Evolutionary conservation across 1,140 invertebrate species (phyloP).

Genomic region (Aphaenogaster ashmeadi): DNA sequence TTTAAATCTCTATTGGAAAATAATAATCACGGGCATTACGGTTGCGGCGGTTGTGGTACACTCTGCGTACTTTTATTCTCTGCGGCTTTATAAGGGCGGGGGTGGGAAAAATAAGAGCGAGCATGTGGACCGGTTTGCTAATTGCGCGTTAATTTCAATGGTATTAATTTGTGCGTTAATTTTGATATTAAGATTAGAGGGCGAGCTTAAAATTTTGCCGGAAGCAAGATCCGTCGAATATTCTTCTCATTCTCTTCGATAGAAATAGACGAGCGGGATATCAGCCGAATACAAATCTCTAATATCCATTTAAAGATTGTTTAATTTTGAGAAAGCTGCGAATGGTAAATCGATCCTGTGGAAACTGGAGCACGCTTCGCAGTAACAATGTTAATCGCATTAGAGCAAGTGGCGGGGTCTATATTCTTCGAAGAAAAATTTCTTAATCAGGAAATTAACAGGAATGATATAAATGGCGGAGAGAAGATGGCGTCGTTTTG

Average conservation of each 20-base stretch:
- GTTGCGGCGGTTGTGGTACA: slow-evolving; percentile 3
- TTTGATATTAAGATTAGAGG: not conserved
- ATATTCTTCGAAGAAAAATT: slow-evolving; percentile 25
- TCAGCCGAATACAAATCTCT: not conserved
- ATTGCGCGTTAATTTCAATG: slow-evolving; percentile 45
- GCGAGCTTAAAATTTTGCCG: not conserved
- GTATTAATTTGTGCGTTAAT: slow-evolving; percentile 25
- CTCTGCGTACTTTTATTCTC: not conserved
- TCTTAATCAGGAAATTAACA: slow-evolving; percentile 41
- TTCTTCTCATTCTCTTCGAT: not conserved
- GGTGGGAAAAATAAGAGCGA: not conserved
- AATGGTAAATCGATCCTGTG: slow-evolving; percentile 21
- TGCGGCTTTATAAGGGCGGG: not conserved
- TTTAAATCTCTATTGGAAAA: slow-evolving; percentile 62
- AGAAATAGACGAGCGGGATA: not conserved
- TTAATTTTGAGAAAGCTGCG: not conserved
- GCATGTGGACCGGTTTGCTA: not conserved
- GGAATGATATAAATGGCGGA: not conserved
- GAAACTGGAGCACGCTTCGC: slow-evolving; percentile 15
- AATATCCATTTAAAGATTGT: not conserved
- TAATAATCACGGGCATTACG: slow-evolving; percentile 67
- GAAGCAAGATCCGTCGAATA: not conserved
- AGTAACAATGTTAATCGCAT: slow-evolving; percentile 37
- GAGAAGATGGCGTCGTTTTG: not conserved
- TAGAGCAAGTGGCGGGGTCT: slow-evolving; percentile 4